Conservation (phyloP, 2,113 vertebrate species). For the Narcine bancroftii region DNA sequence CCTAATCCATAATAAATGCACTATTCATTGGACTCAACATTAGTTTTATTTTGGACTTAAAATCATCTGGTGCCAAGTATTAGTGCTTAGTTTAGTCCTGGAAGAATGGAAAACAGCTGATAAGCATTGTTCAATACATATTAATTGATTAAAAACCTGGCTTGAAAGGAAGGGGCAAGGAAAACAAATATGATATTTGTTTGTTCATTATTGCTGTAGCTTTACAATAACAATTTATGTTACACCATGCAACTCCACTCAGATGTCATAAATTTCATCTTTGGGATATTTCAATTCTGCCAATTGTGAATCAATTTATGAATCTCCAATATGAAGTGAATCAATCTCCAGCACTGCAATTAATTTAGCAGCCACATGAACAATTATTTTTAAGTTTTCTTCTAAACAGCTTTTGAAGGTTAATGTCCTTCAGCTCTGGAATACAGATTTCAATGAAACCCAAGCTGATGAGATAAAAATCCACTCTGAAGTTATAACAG, state of each 20-base stretch:
- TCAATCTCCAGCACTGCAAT: background rate
- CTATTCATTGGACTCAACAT: background rate
- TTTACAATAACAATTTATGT: background rate
- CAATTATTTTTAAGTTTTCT: background rate
- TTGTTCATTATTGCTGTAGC: background rate
- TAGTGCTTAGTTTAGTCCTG: background rate
- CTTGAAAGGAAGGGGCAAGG: background rate
- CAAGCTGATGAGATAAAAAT: background rate
- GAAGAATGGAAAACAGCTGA: conserved; percentile 16
- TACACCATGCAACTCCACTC: background rate
- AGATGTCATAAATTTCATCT: background rate
- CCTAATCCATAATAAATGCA: background rate
- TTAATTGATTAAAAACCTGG: background rate
- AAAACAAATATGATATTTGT: background rate
- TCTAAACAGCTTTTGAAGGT: background rate
- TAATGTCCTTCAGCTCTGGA: background rate
- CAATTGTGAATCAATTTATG: background rate
- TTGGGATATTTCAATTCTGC: background rate
- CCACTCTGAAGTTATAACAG: background rate
- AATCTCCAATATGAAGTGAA: background rate
- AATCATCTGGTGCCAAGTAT: background rate
- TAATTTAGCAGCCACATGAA: conserved; percentile 5
- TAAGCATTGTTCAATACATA: background rate
- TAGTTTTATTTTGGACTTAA: background rate
- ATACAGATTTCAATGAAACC: background rate